Evolutionary conservation across 1,140 invertebrate genomes (phyloP), one percentile per base, ranked within the genome.

Genomic region (Drosophila tsacasi): DNA sequence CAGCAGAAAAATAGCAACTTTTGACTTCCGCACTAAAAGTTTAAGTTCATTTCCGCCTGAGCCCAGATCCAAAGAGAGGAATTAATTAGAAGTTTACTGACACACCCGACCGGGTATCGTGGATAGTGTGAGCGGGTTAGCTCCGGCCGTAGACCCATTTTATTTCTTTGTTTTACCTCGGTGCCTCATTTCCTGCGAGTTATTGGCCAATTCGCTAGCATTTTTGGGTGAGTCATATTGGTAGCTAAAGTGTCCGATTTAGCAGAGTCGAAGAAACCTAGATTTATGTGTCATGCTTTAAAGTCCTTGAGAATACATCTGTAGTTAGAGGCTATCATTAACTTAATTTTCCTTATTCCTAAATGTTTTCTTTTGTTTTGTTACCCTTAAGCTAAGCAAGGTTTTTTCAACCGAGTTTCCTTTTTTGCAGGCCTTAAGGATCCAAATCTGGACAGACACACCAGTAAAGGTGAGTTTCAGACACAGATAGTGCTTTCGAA

Each of bases 381-480:
- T 49, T 49, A 49, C 15, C 27, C 4, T 37, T 1, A 23, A 17
- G 25, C 15, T 12, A 12, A n/a, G 15, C 2, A 3, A 39, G 0
- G 54, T 25, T 12, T 37, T 37, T 74, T 60, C 13, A 73, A 72
- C 37, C 12, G 21, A 50, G 49, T 8, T 50, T 25, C 21, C 10
- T 54, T 66, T 32, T 13, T 92, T 91, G 17, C 86, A 92, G 91
- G 91, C 49, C 79, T 92, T 19, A 92, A 92, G 68, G 91, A 92
- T 87, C 86, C 91, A 50, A 92, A 75, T 69, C 59, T 92, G 91
- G 91, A 92, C 42, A 91, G 91, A 71, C 91, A 89, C 40, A 85
- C 77, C 12, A 81, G n/a, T 30, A 91, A 92, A 89, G 91, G 91
- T 92, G 61, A 74, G 76, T 66, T 25, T 32, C 15, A 15, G 37